Base-by-base conservation (phyloP, 2,113 vertebrate genomes). In the Guaruba guarouba region DNA sequence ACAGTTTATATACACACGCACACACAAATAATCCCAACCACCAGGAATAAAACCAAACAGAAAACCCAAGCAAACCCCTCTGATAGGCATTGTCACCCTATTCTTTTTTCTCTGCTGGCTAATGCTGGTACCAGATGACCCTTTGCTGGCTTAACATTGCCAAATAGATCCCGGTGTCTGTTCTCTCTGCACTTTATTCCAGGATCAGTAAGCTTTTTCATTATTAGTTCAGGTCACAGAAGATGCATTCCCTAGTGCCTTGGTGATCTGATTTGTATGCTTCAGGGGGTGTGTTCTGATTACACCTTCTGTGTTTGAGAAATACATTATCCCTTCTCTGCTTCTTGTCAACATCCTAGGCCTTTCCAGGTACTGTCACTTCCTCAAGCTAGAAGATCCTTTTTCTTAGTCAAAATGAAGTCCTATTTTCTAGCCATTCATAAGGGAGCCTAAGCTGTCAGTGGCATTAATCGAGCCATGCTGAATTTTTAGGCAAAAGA, bases 101-200 rank as follows among this genome's bases (percentile, higher is more conserved):
- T 23, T 84, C 63, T 59, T 22, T 9, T 74, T 91, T 49, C 28
- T 74, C 17, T 91, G 25, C 37, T 80, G 35, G 59, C 48, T 48
- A 39, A 31, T 66, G n/a, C 31, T 87, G 41, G 7, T 64, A 61
- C 10, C 39, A 64, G 55, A 13, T n/a, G 11, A 43, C 11, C 22
- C 5, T 79, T 33, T 1, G 0, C 19, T 90, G 43, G 20, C 12
- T 81, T 62, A n/a, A n/a, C 46, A 39, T 0, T 79, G 43, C 54
- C 0, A 1, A 17, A 37, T 20, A 5, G 8, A 54, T 66, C 8
- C n/a, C 48, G 24, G 0, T 33, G 13, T 70, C 28, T 79, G 1
- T 75, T 69, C 8, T 92, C 8, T 63, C 35, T 3, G 3, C 9
- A 4, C 10, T 83, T 88, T 80, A 31, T 82, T 92, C 35, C n/a